Conservation (phyloP, 2,113 vertebrate genomes). For the Hemiprocne comata region DNA sequence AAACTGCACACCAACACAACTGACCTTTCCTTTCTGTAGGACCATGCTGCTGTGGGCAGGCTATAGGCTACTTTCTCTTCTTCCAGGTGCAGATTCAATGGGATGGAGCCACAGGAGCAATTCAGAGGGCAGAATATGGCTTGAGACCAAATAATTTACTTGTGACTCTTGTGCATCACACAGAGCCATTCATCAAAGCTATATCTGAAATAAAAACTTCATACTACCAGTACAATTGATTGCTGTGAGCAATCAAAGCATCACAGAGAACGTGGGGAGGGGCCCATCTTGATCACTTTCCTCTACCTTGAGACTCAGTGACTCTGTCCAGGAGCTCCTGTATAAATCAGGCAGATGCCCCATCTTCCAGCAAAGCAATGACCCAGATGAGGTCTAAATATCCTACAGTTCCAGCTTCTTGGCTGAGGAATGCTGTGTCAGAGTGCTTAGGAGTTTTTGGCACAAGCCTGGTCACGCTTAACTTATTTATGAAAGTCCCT, state of each 20-base stretch:
- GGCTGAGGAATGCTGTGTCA: neutral
- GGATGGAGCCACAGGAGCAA: neutral
- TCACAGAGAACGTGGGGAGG: fast-evolving
- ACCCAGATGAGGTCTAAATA: neutral
- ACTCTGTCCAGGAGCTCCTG: neutral
- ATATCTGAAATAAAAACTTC: neutral
- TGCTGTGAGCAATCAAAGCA: neutral
- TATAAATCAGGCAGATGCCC: neutral
- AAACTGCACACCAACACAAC: neutral
- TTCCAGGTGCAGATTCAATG: neutral
- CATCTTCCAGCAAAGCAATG: neutral
- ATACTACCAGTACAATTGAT: neutral
- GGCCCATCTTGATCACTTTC: neutral
- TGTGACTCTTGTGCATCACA: neutral
- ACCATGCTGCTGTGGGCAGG: fast-evolving
- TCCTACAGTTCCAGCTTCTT: neutral
- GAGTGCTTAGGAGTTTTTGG: neutral
- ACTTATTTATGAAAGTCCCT: neutral
- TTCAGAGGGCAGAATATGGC: neutral
- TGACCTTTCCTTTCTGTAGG: neutral
- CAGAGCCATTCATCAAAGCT: neutral
- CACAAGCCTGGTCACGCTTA: neutral
- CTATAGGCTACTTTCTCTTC: neutral
- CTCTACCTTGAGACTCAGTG: neutral
- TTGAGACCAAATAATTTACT: neutral